Conservation (phyloP, 2,113 vertebrate genomes). For the Paradisaea rubra region DNA sequence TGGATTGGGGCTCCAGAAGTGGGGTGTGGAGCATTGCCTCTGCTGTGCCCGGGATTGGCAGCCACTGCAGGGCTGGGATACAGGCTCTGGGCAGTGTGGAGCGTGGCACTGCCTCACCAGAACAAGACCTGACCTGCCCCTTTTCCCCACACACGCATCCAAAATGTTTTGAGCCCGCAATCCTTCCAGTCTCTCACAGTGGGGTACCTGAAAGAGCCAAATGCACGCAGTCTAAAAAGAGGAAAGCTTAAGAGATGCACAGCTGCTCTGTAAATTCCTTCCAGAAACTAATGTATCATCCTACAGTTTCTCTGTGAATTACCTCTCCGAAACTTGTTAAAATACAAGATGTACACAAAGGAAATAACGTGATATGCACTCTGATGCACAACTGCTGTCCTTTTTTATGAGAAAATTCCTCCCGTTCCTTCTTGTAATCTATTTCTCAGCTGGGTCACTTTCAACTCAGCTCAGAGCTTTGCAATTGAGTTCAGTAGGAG, state of each 20-base stretch:
- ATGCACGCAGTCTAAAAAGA: background rate
- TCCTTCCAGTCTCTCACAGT: background rate
- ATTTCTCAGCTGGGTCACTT: background rate
- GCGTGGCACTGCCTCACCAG: background rate
- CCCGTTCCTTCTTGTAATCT: background rate
- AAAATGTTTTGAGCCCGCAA: background rate
- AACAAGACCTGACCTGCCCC: too few species aligned
- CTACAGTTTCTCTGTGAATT: background rate
- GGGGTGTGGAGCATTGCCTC: background rate
- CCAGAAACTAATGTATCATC: background rate
- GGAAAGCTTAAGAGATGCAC: background rate
- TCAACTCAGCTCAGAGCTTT: background rate
- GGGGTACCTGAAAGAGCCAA: background rate
- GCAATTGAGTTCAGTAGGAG: background rate
- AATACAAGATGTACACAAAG: background rate
- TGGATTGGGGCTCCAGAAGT: fast-evolving
- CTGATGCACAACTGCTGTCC: background rate
- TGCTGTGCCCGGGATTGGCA: background rate
- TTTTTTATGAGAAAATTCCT: background rate
- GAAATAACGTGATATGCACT: background rate
- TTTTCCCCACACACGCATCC: background rate
- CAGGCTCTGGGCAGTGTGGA: background rate
- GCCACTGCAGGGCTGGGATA: background rate
- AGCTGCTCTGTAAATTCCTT: background rate
- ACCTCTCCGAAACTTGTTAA: background rate